A percentile compares a stretch with the other conserved stretches of the same genome.
Evolutionary conservation across 2,113 vertebrate species (phyloP).

Genomic region (Mola mola): DNA sequence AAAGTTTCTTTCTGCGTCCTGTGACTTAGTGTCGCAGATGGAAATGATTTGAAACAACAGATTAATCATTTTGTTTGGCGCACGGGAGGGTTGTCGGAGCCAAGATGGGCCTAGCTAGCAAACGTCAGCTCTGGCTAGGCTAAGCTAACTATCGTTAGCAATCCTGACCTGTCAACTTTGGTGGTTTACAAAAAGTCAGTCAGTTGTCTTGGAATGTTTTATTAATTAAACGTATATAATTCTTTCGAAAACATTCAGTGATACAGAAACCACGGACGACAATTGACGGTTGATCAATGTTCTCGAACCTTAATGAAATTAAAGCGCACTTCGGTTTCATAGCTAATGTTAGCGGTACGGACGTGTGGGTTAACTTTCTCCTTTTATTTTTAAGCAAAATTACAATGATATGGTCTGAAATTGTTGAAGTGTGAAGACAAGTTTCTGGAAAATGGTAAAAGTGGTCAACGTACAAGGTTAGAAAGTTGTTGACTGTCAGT

Average conservation of each 20-base stretch:
- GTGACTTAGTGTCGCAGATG: accelerated
- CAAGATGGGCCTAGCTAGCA: conserved; percentile 54
- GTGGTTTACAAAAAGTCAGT: conserved; percentile 7
- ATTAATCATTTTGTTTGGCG: background rate
- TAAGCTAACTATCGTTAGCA: conserved; percentile 47
- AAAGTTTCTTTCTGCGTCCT: accelerated
- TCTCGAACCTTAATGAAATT: conserved; percentile 18
- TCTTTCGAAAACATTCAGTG: too few species aligned
- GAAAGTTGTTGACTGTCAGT: too few species aligned
- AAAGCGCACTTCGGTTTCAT: conserved; percentile 21
- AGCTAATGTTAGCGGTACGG: conserved; percentile 29
- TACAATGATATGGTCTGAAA: too few species aligned
- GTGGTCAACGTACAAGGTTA: too few species aligned
- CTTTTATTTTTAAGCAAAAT: too few species aligned
- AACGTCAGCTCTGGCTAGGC: conserved; percentile 52
- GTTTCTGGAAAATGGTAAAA: background rate
- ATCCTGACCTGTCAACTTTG: conserved; percentile 33
- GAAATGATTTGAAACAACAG: background rate
- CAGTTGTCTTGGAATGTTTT: background rate
- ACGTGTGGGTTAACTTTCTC: background rate
- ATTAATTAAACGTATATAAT: background rate
- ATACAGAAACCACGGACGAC: too few species aligned
- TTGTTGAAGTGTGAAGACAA: background rate
- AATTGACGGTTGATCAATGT: background rate
- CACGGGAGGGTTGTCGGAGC: conserved; percentile 4